phyloP scores from a whole-genome alignment of 2,113 vertebrate genomes.

The Oryzias curvinotus region DNA sequence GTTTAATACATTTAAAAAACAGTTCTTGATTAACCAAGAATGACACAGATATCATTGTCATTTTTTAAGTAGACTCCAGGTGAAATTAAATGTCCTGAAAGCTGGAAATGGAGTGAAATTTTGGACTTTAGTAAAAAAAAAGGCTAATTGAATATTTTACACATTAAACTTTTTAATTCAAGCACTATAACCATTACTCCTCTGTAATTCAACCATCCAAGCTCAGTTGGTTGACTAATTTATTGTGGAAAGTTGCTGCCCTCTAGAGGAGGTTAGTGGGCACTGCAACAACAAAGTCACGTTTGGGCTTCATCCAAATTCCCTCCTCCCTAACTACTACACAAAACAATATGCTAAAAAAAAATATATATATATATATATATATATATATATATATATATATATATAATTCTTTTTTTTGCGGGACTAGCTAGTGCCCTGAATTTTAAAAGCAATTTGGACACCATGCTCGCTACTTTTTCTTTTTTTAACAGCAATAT shows the following conservation, averaged over 20 bases:
- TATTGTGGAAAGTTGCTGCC: constrained; percentile 45
- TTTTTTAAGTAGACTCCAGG: background rate
- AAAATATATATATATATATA: too few relatives aligned
- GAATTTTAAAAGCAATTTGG: too few relatives aligned
- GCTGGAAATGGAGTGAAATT: background rate
- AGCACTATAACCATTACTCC: too few relatives aligned
- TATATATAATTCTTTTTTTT: too few relatives aligned
- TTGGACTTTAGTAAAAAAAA: background rate
- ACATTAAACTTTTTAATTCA: background rate
- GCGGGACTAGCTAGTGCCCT: too few relatives aligned
- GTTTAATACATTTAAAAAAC: background rate
- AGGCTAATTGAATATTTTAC: background rate
- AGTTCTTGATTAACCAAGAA: background rate
- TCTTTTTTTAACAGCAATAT: too few relatives aligned
- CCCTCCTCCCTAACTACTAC: background rate
- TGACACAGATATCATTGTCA: background rate
- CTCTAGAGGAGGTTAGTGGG: constrained; percentile 46
- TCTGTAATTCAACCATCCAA: too few relatives aligned
- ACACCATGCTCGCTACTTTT: too few relatives aligned
- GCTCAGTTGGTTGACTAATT: background rate
- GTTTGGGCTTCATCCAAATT: too few relatives aligned
- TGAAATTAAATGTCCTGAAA: background rate
- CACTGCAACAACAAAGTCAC: constrained; percentile 4
- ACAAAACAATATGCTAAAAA: too few relatives aligned
- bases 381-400: too few relatives aligned